phyloP scores from a whole-genome alignment of 1,140 invertebrate genomes.

The Sinonovacula constricta region DNA sequence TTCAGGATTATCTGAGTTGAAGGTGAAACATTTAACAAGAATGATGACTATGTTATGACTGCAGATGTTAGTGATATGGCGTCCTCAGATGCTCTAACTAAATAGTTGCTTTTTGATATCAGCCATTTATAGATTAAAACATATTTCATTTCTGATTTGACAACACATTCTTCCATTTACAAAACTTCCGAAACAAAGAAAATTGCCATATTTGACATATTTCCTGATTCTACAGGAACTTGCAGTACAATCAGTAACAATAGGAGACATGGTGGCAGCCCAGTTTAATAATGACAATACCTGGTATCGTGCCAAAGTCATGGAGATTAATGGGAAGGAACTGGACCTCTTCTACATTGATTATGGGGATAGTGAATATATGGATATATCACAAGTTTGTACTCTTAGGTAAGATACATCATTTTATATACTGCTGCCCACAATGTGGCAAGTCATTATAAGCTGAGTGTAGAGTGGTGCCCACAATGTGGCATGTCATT shows the following conservation, averaged over 20 bases:
- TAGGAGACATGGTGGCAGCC: conserved; percentile 88
- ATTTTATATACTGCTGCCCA: too few species aligned
- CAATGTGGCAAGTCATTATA: too few species aligned
- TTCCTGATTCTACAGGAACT: conserved; percentile 44
- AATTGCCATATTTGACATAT: not conserved
- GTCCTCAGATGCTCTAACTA: too few species aligned
- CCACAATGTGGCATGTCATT: too few species aligned
- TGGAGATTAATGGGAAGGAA: conserved; percentile 5
- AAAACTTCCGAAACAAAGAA: not conserved
- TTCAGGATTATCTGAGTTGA: too few species aligned
- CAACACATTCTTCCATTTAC: not conserved
- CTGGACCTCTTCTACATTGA: conserved; percentile 64
- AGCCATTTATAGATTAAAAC: not conserved
- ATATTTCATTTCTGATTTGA: not conserved
- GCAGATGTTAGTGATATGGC: too few species aligned
- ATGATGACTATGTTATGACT: too few species aligned
- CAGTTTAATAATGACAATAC: conserved; percentile 86
- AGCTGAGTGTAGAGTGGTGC: too few species aligned
- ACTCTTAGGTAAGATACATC: conserved; percentile 31
- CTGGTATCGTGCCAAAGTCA: conserved; percentile 60
- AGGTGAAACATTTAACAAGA: too few species aligned
- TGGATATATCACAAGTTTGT: conserved; percentile 25
- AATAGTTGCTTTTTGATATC: too few species aligned
- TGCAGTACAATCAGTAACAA: conserved; percentile 78
- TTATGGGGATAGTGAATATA: conserved; percentile 59